Conservation (phyloP, 1,140 invertebrate genomes). For the Drosophila kepulauana region DNA sequence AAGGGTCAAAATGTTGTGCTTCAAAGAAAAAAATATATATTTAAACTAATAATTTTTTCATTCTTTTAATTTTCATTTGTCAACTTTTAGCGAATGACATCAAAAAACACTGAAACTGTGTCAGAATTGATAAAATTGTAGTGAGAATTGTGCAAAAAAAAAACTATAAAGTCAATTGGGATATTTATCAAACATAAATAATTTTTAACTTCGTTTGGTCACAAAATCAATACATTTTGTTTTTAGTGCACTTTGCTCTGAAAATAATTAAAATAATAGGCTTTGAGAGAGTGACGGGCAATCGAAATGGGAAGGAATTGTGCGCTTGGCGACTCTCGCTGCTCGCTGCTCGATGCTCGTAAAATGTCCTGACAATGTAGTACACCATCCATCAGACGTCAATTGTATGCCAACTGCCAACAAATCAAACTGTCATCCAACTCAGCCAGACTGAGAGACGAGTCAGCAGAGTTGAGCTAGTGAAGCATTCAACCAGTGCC, state of each 20-base stretch:
- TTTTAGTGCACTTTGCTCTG: conserved; percentile 22
- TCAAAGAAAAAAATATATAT: conserved; percentile 17
- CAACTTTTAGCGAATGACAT: not conserved
- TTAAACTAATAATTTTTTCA: conserved; percentile 4
- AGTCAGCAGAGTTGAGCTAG: conserved; percentile 61
- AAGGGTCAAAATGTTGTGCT: not conserved
- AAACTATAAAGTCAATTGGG: not conserved
- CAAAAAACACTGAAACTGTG: not conserved
- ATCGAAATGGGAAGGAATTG: conserved; percentile 24
- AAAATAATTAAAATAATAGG: conserved; percentile 58
- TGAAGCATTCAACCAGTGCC: conserved; percentile 69
- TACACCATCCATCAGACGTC: conserved; percentile 82
- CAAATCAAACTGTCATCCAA: conserved; percentile 79
- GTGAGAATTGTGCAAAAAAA: too few species aligned
- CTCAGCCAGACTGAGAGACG: conserved; percentile 40
- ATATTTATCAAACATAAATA: not conserved
- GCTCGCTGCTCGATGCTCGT: conserved; percentile 45
- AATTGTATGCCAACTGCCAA: conserved; percentile 82
- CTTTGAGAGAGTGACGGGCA: conserved; percentile 21
- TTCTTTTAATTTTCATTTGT: not conserved
- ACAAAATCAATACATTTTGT: not conserved
- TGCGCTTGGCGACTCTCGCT: conserved; percentile 28
- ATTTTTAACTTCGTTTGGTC: too few species aligned
- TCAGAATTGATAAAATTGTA: not conserved
- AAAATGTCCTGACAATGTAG: conserved; percentile 79